Percentiles rank a stretch among this genome's conserved stretches.
Evolutionary conservation across 2,888 invertebrate species (phyloP).

Genomic region (Halictus ligatus): DNA sequence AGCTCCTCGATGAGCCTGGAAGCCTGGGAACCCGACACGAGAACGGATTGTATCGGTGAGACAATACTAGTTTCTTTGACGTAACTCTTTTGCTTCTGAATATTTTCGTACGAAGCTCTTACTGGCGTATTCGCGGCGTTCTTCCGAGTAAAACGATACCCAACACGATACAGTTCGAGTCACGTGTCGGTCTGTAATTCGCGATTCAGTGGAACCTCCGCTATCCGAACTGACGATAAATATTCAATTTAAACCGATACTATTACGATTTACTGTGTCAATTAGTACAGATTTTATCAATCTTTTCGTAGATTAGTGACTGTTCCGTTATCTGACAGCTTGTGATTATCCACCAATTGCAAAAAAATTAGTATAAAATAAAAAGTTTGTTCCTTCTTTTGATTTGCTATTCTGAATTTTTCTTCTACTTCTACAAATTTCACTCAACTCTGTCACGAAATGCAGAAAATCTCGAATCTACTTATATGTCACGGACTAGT

Average conservation of each 20-base stretch:
- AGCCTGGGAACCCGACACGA: neutral
- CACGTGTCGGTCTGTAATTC: neutral
- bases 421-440: too few species aligned
- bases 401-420: too few species aligned
- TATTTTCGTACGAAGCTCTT: neutral
- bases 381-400: too few species aligned
- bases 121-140: neutral
- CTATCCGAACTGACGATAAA: neutral
- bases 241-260: neutral
- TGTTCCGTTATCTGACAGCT: too few species aligned
- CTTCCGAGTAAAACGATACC: neutral
- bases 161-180: neutral
- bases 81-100: neutral
- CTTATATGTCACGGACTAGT: too few species aligned
- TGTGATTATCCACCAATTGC: too few species aligned
- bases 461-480: too few species aligned
- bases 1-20: neutral
- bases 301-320: too few species aligned
- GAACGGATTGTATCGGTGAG: neutral
- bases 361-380: too few species aligned
- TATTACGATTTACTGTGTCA: too few species aligned
- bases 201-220: neutral
- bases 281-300: too few species aligned
- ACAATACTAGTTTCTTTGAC: neutral
- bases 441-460: too few species aligned